phyloP scores from a whole-genome alignment of 2,888 invertebrate genomes.

The Cyclophora punctaria region DNA sequence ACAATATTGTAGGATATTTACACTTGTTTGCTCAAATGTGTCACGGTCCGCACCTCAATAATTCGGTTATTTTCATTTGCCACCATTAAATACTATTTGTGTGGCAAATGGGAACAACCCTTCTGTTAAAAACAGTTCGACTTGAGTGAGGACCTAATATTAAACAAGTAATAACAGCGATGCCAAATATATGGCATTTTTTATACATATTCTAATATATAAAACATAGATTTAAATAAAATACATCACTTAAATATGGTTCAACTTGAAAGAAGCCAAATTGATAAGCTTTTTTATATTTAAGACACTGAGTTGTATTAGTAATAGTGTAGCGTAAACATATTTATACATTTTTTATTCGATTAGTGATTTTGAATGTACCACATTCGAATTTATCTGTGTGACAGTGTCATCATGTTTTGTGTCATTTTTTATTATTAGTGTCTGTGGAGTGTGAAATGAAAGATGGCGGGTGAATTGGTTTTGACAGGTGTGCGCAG shows the following conservation, averaged over 20 bases:
- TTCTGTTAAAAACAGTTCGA: not conserved
- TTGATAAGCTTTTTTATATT: constrained; percentile 59
- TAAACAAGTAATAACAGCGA: constrained; percentile 34
- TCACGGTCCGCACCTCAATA: too few relatives aligned
- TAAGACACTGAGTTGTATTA: constrained; percentile 34
- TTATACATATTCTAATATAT: constrained; percentile 31
- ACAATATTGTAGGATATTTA: constrained; percentile 27
- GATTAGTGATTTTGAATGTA: not conserved
- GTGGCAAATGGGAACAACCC: too few relatives aligned
- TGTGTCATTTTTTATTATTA: not conserved
- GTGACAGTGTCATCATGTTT: not conserved
- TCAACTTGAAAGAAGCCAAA: constrained; percentile 76
- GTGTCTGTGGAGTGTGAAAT: too few relatives aligned
- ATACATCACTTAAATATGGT: constrained; percentile 69
- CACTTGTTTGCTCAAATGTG: too few relatives aligned
- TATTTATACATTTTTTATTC: constrained; percentile 12
- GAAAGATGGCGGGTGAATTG: too few relatives aligned
- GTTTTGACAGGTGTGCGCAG: constrained; percentile 1
- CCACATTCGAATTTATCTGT: not conserved
- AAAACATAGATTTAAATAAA: constrained; percentile 28
- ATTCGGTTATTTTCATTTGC: too few relatives aligned
- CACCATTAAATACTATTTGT: too few relatives aligned
- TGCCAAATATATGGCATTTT: constrained; percentile 67
- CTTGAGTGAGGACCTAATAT: not conserved
- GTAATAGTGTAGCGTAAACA: constrained; percentile 22